These are phyloP conservation scores for Heliconius melpomene DNA, from an alignment of 1,140 invertebrate species.

Conservation along the genomic window DNA sequence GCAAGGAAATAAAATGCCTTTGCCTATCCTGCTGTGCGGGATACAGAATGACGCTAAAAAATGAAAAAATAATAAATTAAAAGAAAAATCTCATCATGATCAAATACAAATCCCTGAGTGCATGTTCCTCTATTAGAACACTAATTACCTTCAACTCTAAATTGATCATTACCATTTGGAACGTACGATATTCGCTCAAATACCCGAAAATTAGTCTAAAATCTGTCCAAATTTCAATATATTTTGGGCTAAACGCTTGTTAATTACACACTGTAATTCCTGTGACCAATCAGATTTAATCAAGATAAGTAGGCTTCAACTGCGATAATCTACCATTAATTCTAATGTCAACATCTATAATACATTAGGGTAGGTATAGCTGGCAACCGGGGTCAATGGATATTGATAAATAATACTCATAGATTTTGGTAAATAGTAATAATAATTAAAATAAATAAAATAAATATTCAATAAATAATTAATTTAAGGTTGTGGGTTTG, in stretches of 20 bases:
- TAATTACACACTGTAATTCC: background rate
- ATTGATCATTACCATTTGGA: background rate
- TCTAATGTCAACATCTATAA: conserved; percentile 1
- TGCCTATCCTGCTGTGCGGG: no score
- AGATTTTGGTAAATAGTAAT: no score
- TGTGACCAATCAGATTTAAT: conserved; percentile 15
- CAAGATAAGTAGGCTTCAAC: conserved; percentile 12
- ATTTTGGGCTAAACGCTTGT: background rate
- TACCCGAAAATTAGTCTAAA: background rate
- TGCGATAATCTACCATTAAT: conserved; percentile 11
- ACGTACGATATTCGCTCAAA: background rate
- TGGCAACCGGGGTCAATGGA: background rate
- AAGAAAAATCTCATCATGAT: no score
- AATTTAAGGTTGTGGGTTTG: no score
- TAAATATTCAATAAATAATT: no score
- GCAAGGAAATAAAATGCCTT: no score
- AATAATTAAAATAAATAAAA: no score
- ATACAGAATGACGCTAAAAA: no score
- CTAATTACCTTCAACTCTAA: background rate
- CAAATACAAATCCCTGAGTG: background rate
- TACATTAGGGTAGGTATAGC: background rate
- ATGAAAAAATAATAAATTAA: no score
- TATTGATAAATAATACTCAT: background rate
- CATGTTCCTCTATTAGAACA: background rate
- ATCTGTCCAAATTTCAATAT: conserved; percentile 1